Base-by-base conservation (phyloP, 2,113 vertebrate genomes). In the Amphilophus citrinellus region DNA sequence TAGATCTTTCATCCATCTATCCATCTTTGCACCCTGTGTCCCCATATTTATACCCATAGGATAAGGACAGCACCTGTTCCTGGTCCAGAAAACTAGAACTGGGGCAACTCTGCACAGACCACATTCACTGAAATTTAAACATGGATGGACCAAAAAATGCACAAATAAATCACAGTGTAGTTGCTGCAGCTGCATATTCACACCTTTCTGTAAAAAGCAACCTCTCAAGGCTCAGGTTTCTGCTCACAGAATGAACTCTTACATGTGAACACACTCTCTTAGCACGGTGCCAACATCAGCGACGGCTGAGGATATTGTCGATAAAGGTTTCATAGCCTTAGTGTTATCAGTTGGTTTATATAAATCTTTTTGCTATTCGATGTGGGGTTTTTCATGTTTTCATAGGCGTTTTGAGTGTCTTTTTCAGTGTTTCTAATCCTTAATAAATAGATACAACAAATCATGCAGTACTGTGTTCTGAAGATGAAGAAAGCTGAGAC, bases 361-460 rank as follows among this genome's bases (percentile, higher is more conserved):
- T 68, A 57, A 53, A 66, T 86, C 2, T 92, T 89, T 35, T 91
- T 93, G 77, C 76, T 91, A 89, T 85, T 84, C 37, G 61, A 30
- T 79, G 58, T 91, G n/a, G 37, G 37, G 6, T 84, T 77, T 76
- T 79, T 86, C 63, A 89, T 86, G 83, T 90, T 90, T 92, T 85
- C 90, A 91, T 62, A 84, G 76, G 77, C 77, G 63, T 91, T 92
- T 86, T 90, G 63, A 35, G 35, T 76, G 76, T 89, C 35, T 93
- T 92, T 89, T 88, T 91, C 84, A 91, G 27, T 91, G 88, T 93
- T 93, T 93, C 80, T 89, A 89, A 92, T 86, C 82, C 88, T 85
- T 53, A 94, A 93, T 93, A 91, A 93, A 94, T 77, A 61, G 27
- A 81, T 32, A 79, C 30, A 86, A 84, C 24, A 61, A 77, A 61